Evolutionary conservation across 2,113 vertebrate species (phyloP), one percentile per base, ranked within the genome.

Genomic region (Alouatta palliata): DNA sequence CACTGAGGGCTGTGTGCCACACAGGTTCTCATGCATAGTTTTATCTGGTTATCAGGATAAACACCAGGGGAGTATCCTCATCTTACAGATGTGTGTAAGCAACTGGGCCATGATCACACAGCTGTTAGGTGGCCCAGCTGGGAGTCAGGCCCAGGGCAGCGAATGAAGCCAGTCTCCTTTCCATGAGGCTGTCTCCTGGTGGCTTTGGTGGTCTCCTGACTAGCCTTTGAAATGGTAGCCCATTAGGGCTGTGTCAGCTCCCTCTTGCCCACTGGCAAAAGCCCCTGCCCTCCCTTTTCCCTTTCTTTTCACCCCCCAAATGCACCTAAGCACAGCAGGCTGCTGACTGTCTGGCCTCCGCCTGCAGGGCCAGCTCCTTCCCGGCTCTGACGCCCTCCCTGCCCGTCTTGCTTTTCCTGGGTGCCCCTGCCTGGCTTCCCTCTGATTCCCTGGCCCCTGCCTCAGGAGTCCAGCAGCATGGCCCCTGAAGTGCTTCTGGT

Each of bases 1-100:
- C 40, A 3, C n/a, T 8, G 47, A 70, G 30, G 73, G 68, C 70
- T 35, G 27, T 0, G 0, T n/a, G 90, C 35, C 30, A 4, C 23
- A 8, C 0, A 7, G 70, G 32, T 45, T 40, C 87, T 27, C 11
- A 16, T 27, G 43, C 6, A 1, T 30, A 19, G 6, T 14, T 47
- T 30, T 70, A n/a, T 30, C 40, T 16, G 1, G 19, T 93, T 16
- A 77, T 40, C 21, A 58, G 43, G 70, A 13, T 45, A 45, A 5
- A 19, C 45, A 17, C 81, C 35, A 43, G 2, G 0, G 30, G 80
- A 27, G 9, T 27, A 17, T 8, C 20, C 68, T 16, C 54, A 3
- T 17, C 25, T 58, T 37, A 56, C 25, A 82, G 81, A 17, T 40
- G 21, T 4, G 2, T 9, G 47, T 86, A 40, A 47, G 30, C 58